Evolutionary conservation across 2,797 vertebrate species (phyloP).

Genomic region (Anabas testudineus): DNA sequence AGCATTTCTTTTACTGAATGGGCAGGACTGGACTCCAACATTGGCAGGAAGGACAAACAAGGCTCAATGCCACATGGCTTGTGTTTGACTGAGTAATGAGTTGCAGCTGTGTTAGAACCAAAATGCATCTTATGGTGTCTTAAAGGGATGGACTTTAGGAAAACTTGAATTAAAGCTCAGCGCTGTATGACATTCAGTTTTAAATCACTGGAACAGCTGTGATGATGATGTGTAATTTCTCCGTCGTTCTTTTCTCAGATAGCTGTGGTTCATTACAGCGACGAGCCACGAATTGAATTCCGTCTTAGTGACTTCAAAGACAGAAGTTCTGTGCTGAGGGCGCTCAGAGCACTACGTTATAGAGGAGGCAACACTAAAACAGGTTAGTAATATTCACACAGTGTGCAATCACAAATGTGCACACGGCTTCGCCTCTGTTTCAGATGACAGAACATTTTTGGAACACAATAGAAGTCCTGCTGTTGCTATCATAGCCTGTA

Average conservation of each 20-base stretch:
- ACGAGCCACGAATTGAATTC: conserved; percentile 90
- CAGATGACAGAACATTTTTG: not conserved
- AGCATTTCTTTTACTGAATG: conserved; percentile 20
- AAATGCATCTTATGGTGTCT: not conserved
- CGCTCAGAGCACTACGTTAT: conserved; percentile 84
- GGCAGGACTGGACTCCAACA: conserved; percentile 8
- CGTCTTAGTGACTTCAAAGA: conserved; percentile 85
- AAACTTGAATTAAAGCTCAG: not conserved
- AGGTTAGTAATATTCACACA: conserved; percentile 74
- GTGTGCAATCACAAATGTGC: conserved; percentile 2
- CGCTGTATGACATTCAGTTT: not conserved
- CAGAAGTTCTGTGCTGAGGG: conserved; percentile 86
- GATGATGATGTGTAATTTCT: conserved; percentile 8
- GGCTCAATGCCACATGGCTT: not conserved
- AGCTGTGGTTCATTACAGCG: conserved; percentile 90
- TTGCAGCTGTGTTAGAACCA: not conserved
- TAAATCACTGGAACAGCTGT: not conserved
- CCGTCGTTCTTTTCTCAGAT: conserved; percentile 77
- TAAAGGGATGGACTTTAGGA: not conserved
- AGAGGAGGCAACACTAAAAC: conserved; percentile 92
- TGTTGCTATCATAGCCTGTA: not conserved
- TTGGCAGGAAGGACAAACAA: conserved; percentile 13
- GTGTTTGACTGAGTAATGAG: not conserved
- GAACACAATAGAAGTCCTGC: not conserved
- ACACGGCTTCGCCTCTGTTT: conserved; percentile 3